phyloP scores from a whole-genome alignment of 1,140 invertebrate species.

The Brachionus asplanchnoidis region DNA sequence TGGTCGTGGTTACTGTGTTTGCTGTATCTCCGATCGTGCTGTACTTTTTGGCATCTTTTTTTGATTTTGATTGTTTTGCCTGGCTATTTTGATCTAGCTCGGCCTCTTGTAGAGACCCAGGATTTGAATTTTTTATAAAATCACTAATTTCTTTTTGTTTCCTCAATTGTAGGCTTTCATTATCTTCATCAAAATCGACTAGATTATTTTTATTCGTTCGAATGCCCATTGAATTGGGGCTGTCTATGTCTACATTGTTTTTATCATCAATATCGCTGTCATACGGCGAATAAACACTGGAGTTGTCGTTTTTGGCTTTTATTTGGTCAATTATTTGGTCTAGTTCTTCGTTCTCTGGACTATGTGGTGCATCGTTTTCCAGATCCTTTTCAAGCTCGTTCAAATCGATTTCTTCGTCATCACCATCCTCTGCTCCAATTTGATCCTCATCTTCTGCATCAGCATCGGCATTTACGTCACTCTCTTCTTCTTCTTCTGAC shows the following conservation, averaged over 20 bases:
- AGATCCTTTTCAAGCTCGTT: background rate
- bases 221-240: background rate
- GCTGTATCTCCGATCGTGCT: background rate
- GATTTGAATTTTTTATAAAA: background rate
- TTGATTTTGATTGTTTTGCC: background rate
- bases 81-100: background rate
- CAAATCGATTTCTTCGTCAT: background rate
- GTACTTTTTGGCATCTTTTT: background rate
- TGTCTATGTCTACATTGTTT: conserved; percentile 4
- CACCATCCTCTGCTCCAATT: background rate
- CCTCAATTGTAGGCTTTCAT: background rate
- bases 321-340: conserved; percentile 15
- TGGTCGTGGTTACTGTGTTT: background rate
- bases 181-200: background rate
- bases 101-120: background rate
- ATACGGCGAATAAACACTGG: background rate
- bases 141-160: conserved; percentile 26
- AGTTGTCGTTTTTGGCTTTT: background rate
- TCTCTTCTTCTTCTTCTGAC: background rate
- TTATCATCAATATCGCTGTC: conserved; percentile 10
- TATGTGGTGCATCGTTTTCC: background rate
- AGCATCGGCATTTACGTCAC: background rate
- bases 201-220: background rate
- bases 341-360: background rate
- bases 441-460: background rate